These are phyloP conservation scores for Cabera pusaria DNA, from an alignment of 2,888 invertebrate genomes.

Conservation along the genomic window DNA sequence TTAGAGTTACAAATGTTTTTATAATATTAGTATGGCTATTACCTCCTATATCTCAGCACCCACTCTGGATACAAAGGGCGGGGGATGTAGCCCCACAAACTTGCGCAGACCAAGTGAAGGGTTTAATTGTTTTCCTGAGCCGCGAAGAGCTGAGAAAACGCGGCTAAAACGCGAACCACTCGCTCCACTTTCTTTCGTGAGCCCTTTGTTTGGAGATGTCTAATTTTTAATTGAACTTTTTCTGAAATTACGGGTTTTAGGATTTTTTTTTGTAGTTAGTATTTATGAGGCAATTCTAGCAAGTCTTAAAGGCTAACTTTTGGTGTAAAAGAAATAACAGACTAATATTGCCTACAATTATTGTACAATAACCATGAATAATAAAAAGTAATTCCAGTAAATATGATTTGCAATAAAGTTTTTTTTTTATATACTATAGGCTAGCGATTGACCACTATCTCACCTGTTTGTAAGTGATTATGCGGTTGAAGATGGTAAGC, in stretches of 20 bases:
- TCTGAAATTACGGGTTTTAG: slow-evolving; percentile 3
- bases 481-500: too few species aligned
- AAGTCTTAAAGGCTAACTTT: too few species aligned
- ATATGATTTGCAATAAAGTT: too few species aligned
- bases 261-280: slow-evolving; percentile 1
- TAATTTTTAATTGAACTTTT: slow-evolving; percentile 68
- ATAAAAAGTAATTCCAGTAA: too few species aligned
- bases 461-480: too few species aligned
- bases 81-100: slow-evolving; percentile 66
- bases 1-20: too few species aligned
- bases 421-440: too few species aligned
- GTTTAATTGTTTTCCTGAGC: slow-evolving; percentile 78
- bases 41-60: slow-evolving; percentile 24
- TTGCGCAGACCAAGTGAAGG: slow-evolving; percentile 63
- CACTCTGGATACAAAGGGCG: slow-evolving; percentile 60
- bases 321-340: too few species aligned
- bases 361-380: too few species aligned
- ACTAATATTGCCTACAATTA: too few species aligned
- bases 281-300: not conserved
- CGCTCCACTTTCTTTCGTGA: slow-evolving; percentile 48
- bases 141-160: slow-evolving; percentile 62
- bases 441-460: too few species aligned
- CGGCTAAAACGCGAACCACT: slow-evolving; percentile 52
- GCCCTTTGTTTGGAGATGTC: slow-evolving; percentile 61
- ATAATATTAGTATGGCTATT: too few species aligned